A percentile compares a stretch with the other conserved stretches of the same genome.
These are phyloP conservation scores for Hoplostethus atlanticus DNA, from an alignment of 2,797 vertebrate species.

Conservation along the genomic window DNA sequence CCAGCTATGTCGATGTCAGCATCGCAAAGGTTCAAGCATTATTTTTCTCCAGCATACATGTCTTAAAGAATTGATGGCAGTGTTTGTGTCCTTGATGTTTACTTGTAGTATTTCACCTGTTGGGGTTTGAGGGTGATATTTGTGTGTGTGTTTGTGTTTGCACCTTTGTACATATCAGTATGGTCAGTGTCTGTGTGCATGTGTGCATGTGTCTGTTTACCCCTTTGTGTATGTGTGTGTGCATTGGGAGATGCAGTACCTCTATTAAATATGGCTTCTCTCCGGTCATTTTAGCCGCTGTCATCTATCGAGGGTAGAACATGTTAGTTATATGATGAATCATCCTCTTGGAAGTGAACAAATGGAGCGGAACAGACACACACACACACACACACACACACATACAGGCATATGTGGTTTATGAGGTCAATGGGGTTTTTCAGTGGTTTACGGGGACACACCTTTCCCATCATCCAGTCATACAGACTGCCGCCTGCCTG, in stretches of 20 bases:
- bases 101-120: slow-evolving; percentile 8
- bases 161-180: background rate
- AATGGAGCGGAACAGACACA: background rate
- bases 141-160: background rate
- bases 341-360: background rate
- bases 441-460: too few species aligned
- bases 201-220: background rate
- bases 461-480: too few species aligned
- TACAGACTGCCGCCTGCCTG: too few species aligned
- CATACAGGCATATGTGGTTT: too few species aligned
- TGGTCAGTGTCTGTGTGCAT: background rate
- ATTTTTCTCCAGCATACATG: slow-evolving; percentile 1
- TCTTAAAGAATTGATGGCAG: background rate
- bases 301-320: background rate
- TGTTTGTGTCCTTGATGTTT: background rate
- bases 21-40: background rate
- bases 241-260: background rate
- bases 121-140: background rate
- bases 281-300: background rate
- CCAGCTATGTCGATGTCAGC: background rate
- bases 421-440: too few species aligned
- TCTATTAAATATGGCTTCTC: background rate
- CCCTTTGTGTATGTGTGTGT: background rate
- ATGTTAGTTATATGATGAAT: slow-evolving; percentile 5
- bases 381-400: background rate